These are phyloP conservation scores for Chironomus riparius DNA, from an alignment of 2,888 invertebrate species.

Conservation along the genomic window DNA sequence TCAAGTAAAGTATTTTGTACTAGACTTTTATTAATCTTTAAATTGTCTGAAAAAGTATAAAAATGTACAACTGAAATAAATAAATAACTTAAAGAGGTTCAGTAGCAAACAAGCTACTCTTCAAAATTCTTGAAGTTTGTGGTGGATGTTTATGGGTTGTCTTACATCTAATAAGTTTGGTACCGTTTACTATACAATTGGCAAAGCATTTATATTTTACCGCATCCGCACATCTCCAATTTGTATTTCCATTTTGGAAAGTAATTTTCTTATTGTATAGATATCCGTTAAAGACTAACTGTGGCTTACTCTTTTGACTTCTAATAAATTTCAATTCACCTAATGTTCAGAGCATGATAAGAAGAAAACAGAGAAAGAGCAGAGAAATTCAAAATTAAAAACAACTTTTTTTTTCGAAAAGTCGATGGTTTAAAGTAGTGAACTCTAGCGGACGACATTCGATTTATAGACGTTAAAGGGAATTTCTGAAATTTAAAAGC, in stretches of 20 bases:
- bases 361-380: constrained; percentile 15
- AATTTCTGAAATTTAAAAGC: background rate
- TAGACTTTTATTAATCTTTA: background rate
- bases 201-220: constrained; percentile 41
- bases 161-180: constrained; percentile 33
- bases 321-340: constrained; percentile 40
- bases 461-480: background rate
- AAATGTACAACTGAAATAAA: too few relatives aligned
- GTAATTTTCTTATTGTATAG: constrained; percentile 44
- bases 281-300: constrained; percentile 41
- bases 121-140: constrained; percentile 41
- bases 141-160: constrained; percentile 42
- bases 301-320: constrained; percentile 44
- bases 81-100: too few relatives aligned
- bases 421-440: background rate
- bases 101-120: constrained; percentile 32
- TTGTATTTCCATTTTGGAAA: constrained; percentile 43
- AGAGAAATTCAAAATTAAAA: background rate
- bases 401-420: background rate
- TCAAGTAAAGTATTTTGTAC: background rate
- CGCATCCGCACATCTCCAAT: constrained; percentile 42
- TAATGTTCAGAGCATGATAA: background rate
- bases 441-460: constrained; percentile 10
- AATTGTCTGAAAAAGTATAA: background rate
- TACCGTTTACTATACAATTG: constrained; percentile 41